These are phyloP conservation scores for Aquatica leii DNA, from an alignment of 2,888 invertebrate species.

Conservation along the genomic window DNA sequence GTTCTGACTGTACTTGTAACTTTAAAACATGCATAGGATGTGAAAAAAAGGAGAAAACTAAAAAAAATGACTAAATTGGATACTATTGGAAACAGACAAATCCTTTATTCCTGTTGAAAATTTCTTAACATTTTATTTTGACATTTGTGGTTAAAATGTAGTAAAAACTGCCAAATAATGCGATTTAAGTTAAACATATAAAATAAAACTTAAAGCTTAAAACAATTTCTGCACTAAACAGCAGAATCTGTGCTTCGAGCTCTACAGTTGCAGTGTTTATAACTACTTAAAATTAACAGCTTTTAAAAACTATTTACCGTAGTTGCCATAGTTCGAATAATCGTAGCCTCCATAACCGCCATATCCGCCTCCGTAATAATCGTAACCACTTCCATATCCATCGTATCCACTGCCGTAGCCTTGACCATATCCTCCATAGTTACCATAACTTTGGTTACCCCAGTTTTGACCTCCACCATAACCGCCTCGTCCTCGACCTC, in stretches of 20 bases:
- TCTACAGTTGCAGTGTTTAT: conserved; percentile 6
- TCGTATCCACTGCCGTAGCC: conserved; percentile 75
- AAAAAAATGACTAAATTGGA: conserved; percentile 27
- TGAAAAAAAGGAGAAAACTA: conserved; percentile 8
- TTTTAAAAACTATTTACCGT: conserved; percentile 69
- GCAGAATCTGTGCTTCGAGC: conserved; percentile 4
- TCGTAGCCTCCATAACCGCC: conserved; percentile 82
- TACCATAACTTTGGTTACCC: conserved; percentile 70
- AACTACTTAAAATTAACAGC: conserved; percentile 16
- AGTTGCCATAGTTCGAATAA: conserved; percentile 83
- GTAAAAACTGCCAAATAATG: conserved; percentile 7
- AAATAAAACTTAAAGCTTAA: conserved; percentile 11
- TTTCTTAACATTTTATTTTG: conserved; percentile 19
- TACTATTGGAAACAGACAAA: conserved; percentile 49
- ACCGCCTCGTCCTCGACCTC: conserved; percentile 76
- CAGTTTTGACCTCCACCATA: conserved; percentile 72
- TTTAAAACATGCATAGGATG: conserved; percentile 12
- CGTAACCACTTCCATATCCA: conserved; percentile 77
- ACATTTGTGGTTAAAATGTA: conserved; percentile 15
- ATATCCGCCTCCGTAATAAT: conserved; percentile 79
- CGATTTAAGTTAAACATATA: conserved; percentile 13
- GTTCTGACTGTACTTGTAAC: too few species aligned
- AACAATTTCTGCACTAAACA: background rate
- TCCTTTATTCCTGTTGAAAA: conserved; percentile 23
- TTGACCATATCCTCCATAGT: conserved; percentile 62